phyloP scores from a whole-genome alignment of 2,888 invertebrate species.

The Drosophila neoperkinsi region DNA sequence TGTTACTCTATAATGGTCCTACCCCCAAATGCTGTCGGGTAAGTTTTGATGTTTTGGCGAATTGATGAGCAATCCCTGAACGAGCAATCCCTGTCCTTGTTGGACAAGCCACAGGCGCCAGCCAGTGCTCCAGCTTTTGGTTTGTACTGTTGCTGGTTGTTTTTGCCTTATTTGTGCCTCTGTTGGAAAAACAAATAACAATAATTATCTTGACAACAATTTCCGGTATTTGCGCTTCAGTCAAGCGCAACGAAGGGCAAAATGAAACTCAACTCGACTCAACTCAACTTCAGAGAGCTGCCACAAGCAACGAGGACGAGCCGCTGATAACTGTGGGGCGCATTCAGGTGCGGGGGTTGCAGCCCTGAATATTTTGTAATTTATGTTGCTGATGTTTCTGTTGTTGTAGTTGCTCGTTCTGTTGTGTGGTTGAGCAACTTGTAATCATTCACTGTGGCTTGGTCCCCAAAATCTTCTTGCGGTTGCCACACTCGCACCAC shows the following conservation, averaged over 20 bases:
- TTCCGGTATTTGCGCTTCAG: conserved; percentile 84
- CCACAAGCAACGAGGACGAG: conserved; percentile 34
- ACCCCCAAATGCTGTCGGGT: not conserved
- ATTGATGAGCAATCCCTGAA: conserved; percentile 68
- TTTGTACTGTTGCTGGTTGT: conserved; percentile 16
- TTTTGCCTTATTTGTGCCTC: conserved; percentile 47
- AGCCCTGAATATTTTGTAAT: conserved; percentile 70
- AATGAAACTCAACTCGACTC: conserved; percentile 71
- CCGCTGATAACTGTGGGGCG: conserved; percentile 33
- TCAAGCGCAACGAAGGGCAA: conserved; percentile 79
- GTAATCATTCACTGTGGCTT: conserved; percentile 47
- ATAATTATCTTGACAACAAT: conserved; percentile 85
- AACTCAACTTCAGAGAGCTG: conserved; percentile 62
- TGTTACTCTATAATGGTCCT: conserved; percentile 9
- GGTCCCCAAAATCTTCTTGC: conserved; percentile 11
- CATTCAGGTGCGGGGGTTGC: conserved; percentile 44
- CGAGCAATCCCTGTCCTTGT: not conserved
- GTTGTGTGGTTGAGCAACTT: conserved; percentile 41
- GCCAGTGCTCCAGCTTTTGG: conserved; percentile 10
- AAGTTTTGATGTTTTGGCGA: conserved; percentile 70
- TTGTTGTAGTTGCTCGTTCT: conserved; percentile 26
- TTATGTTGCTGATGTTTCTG: conserved; percentile 34
- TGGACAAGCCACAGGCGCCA: conserved; percentile 34
- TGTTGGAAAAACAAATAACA: conserved; percentile 82
- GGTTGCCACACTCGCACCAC: conserved; percentile 17